phyloP scores from a whole-genome alignment of 2,797 vertebrate genomes.

The Sphaeramia orbicularis region DNA sequence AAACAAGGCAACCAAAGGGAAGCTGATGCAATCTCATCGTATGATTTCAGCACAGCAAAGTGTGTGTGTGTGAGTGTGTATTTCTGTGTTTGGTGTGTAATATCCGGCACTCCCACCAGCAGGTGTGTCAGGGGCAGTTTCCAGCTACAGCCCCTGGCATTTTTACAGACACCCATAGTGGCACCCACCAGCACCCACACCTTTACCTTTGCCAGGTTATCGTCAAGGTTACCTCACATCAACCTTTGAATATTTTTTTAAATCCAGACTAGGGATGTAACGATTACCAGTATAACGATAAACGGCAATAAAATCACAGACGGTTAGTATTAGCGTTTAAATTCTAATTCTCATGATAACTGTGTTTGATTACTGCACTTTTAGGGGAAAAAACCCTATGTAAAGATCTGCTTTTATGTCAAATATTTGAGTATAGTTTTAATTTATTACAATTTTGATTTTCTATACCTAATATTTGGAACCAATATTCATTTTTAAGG shows the following conservation, averaged over 20 bases:
- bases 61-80: not conserved
- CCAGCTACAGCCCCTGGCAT: slow-evolving; percentile 65
- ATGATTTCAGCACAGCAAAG: slow-evolving; percentile 63
- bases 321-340: no score
- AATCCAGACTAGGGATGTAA: no score
- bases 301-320: no score
- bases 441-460: no score
- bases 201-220: not conserved
- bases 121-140: slow-evolving; percentile 75
- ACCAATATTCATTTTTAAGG: no score
- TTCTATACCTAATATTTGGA: no score
- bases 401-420: no score
- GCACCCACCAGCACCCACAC: slow-evolving; percentile 43
- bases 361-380: no score
- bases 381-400: no score
- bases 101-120: slow-evolving; percentile 67
- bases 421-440: no score
- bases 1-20: slow-evolving; percentile 30
- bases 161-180: slow-evolving; percentile 52
- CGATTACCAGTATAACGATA: no score
- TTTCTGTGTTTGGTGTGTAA: not conserved
- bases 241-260: not conserved
- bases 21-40: slow-evolving; percentile 76
- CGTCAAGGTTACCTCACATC: not conserved
- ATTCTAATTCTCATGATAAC: no score